Percentiles rank a stretch among this genome's conserved stretches.
These are phyloP conservation scores for Cerastoderma edule DNA, from an alignment of 2,888 invertebrate species.

Conservation along the genomic window DNA sequence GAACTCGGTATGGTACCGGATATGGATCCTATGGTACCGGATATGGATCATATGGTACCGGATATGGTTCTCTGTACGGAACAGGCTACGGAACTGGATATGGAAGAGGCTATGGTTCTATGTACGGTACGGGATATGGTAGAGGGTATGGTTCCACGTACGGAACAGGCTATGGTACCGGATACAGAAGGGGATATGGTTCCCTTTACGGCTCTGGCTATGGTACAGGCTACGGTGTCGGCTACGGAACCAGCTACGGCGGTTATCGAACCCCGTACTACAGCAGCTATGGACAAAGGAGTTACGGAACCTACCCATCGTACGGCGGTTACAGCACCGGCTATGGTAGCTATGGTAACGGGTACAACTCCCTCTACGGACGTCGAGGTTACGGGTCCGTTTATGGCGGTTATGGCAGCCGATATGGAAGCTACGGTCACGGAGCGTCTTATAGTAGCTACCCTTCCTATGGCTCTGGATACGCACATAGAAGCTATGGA, in stretches of 20 bases:
- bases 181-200: conserved; percentile 2
- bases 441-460: not conserved
- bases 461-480: not conserved
- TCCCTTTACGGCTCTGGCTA: conserved; percentile 8
- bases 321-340: conserved; percentile 7
- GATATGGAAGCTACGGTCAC: not conserved
- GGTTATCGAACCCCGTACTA: no score
- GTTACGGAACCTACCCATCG: not conserved
- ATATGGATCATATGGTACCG: not conserved
- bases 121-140: not conserved
- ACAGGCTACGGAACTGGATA: not conserved
- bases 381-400: conserved; percentile 1
- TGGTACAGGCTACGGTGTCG: conserved; percentile 1
- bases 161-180: conserved; percentile 2
- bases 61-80: not conserved
- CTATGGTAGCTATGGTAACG: not conserved
- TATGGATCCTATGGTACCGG: not conserved
- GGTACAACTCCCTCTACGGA: not conserved
- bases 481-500: not conserved
- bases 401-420: not conserved
- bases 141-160: conserved; percentile 8
- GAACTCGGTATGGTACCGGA: not conserved
- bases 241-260: conserved; percentile 8
- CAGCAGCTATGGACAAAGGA: no score
- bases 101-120: not conserved